Evolutionary conservation across 2,797 vertebrate species (phyloP).

Genomic region (Mormyrus hasselquistii): DNA sequence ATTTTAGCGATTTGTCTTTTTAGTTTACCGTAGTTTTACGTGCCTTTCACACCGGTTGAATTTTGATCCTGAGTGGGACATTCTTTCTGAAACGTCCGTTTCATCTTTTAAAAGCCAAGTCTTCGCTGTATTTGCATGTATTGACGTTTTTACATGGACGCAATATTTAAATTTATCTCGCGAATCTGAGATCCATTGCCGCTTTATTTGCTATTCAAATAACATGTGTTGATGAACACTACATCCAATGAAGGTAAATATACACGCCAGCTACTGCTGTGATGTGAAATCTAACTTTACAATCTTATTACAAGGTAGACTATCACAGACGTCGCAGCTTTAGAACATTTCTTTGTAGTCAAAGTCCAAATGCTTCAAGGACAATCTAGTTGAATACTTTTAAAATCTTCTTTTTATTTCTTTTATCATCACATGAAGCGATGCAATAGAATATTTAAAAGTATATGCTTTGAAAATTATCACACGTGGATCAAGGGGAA

Average conservation of each 20-base stretch:
- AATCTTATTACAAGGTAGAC: background rate
- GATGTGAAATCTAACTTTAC: background rate
- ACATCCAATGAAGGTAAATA: background rate
- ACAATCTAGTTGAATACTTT: background rate
- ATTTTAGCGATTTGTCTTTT: background rate
- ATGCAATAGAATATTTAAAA: background rate
- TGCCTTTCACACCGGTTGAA: background rate
- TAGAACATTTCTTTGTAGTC: background rate
- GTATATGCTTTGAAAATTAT: background rate
- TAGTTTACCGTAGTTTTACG: background rate
- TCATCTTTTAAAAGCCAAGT: background rate
- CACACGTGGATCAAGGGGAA: background rate
- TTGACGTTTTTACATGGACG: slow-evolving; percentile 18
- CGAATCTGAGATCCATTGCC: slow-evolving; percentile 8
- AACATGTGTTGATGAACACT: background rate
- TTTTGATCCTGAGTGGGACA: background rate
- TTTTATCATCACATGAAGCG: background rate
- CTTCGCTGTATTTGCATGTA: background rate
- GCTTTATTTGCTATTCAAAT: slow-evolving; percentile 47
- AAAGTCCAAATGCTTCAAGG: background rate
- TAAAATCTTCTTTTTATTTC: background rate
- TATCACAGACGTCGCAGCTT: background rate
- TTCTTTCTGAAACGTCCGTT: background rate
- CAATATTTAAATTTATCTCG: slow-evolving; percentile 27
- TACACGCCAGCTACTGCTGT: background rate